Percentiles rank a stretch among this genome's conserved stretches.
Evolutionary conservation across 2,113 vertebrate genomes (phyloP).

Genomic region (Dromiciops gliroides): DNA sequence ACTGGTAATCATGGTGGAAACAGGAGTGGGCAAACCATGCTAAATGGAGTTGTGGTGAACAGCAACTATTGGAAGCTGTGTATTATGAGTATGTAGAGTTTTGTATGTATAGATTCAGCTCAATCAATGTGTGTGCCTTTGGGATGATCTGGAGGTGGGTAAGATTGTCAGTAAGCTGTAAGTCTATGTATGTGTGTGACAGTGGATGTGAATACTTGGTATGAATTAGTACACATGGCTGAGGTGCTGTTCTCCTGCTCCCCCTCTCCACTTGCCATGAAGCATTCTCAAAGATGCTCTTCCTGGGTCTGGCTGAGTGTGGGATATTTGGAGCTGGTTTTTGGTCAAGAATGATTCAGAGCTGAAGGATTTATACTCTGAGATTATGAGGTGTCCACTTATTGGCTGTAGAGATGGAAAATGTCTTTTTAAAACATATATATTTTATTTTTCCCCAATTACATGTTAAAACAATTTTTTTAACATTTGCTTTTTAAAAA

Average conservation of each 20-base stretch:
- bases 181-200: neutral
- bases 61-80: neutral
- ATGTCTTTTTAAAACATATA: neutral
- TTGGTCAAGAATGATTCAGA: neutral
- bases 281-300: neutral
- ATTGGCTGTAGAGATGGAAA: neutral
- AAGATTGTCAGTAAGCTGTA: neutral
- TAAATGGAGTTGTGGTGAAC: neutral
- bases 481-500: neutral
- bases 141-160: too few species aligned
- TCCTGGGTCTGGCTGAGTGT: neutral
- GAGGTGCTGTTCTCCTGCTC: neutral
- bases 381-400: neutral
- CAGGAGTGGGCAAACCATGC: neutral
- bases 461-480: neutral
- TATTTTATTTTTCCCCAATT: neutral
- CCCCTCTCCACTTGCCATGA: neutral
- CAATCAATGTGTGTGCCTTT: neutral
- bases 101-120: neutral
- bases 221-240: neutral
- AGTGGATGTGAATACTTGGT: neutral
- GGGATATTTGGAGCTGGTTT: neutral
- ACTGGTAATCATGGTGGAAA: neutral
- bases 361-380: neutral
- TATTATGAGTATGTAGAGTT: neutral